A percentile compares a stretch with the other conserved stretches of the same genome.
Conservation (phyloP, 2,797 vertebrate genomes). For the Gephyroberyx darwinii region DNA sequence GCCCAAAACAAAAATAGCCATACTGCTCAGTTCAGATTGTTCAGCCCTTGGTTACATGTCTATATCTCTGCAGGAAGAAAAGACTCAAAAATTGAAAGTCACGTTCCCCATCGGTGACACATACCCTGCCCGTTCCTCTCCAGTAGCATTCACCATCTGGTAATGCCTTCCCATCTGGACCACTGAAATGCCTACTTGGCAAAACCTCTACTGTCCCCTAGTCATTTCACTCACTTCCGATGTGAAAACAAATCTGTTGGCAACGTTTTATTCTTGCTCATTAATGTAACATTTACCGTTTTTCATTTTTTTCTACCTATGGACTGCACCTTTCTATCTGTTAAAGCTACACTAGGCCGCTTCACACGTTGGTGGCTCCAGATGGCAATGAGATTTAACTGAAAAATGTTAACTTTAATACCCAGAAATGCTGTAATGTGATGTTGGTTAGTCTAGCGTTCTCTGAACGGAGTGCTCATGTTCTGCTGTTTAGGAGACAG, state of each 20-base stretch:
- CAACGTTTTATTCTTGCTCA: slow-evolving; percentile 33
- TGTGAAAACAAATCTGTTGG: slow-evolving; percentile 29
- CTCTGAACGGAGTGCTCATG: too few relatives aligned
- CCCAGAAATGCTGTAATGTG: too few relatives aligned
- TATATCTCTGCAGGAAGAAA: slow-evolving; percentile 5
- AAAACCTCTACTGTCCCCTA: slow-evolving; percentile 46
- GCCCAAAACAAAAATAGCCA: not conserved
- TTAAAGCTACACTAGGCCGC: too few relatives aligned
- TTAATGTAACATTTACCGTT: slow-evolving; percentile 14
- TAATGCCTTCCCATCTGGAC: slow-evolving; percentile 74
- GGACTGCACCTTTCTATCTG: not conserved
- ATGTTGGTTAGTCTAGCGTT: too few relatives aligned
- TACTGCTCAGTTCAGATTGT: not conserved
- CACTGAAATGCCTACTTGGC: slow-evolving; percentile 53
- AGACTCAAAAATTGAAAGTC: slow-evolving; percentile 28
- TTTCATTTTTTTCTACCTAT: slow-evolving; percentile 5
- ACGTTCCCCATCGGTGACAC: slow-evolving; percentile 54
- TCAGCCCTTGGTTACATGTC: not conserved
- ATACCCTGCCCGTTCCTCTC: slow-evolving; percentile 54
- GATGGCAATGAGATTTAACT: too few relatives aligned
- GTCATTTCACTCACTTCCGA: slow-evolving; percentile 20
- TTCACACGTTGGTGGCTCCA: too few relatives aligned
- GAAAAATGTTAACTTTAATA: too few relatives aligned
- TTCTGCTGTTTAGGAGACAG: too few relatives aligned
- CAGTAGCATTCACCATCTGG: slow-evolving; percentile 72